Percentiles rank a stretch among this genome's conserved stretches.
phyloP scores from a whole-genome alignment of 2,113 vertebrate genomes.

The Turdus rufiventris region DNA sequence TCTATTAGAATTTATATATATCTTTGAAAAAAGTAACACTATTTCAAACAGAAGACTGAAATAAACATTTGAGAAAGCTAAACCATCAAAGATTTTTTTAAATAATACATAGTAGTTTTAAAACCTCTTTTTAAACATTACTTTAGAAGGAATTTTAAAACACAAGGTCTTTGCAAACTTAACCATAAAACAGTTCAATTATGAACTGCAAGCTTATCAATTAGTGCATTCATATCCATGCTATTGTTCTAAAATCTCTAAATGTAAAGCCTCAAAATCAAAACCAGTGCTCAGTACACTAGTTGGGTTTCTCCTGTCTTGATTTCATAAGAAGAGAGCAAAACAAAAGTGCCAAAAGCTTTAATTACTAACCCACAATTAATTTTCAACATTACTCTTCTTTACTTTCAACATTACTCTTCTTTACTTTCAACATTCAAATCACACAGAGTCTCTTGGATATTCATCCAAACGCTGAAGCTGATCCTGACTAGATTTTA shows the following conservation, averaged over 20 bases:
- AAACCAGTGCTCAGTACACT: neutral
- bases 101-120: neutral
- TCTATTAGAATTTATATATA: neutral
- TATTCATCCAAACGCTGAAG: neutral
- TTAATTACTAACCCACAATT: neutral
- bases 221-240: neutral
- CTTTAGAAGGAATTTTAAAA: neutral
- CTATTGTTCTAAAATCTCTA: neutral
- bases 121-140: neutral
- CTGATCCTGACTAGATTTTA: neutral
- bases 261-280: neutral
- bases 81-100: fast-evolving
- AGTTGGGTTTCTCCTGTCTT: neutral
- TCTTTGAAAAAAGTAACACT: neutral
- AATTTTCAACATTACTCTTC: neutral
- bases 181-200: neutral
- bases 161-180: neutral
- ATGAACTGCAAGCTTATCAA: neutral
- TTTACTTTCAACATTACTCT: neutral
- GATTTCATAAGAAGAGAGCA: neutral
- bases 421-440: neutral
- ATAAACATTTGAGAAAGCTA: neutral
- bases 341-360: neutral
- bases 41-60: neutral
- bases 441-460: fast-evolving